phyloP scores from a whole-genome alignment of 2,888 invertebrate genomes.

The Ormyrus labotus region DNA sequence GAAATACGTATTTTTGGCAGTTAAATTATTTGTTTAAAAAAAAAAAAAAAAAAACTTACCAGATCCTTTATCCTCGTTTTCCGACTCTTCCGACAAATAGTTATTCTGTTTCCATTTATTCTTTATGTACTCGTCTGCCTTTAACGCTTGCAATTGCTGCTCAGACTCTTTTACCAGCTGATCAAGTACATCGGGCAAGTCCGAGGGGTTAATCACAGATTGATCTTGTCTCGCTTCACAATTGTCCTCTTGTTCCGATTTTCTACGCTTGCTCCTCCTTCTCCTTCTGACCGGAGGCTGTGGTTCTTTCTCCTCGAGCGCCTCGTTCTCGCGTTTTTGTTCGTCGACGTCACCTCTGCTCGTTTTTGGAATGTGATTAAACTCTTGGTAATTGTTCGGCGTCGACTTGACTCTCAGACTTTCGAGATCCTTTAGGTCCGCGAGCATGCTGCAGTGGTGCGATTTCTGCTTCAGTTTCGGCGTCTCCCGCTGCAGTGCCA shows the following conservation, averaged over 20 bases:
- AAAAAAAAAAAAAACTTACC: no score
- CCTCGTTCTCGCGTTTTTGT: not conserved
- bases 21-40: no score
- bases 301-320: not conserved
- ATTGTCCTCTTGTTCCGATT: conserved; percentile 28
- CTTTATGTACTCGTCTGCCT: conserved; percentile 18
- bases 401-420: conserved; percentile 19
- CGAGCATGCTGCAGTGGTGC: conserved; percentile 37
- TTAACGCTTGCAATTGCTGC: conserved; percentile 25
- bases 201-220: not conserved
- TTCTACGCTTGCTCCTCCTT: conserved; percentile 40
- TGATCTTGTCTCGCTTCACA: conserved; percentile 8
- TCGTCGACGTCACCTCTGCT: not conserved
- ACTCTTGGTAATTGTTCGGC: not conserved
- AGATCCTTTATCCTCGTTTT: no score
- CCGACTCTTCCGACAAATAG: no score
- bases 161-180: conserved; percentile 47
- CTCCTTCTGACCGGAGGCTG: conserved; percentile 43
- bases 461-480: not conserved
- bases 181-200: conserved; percentile 38
- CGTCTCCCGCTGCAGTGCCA: no score
- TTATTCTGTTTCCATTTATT: not conserved
- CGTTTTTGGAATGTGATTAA: not conserved
- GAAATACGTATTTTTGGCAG: no score
- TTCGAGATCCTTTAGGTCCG: conserved; percentile 34